Percentiles rank a stretch among this genome's conserved stretches.
Evolutionary conservation across 2,797 vertebrate genomes (phyloP).

Genomic region (Miichthys miiuy): DNA sequence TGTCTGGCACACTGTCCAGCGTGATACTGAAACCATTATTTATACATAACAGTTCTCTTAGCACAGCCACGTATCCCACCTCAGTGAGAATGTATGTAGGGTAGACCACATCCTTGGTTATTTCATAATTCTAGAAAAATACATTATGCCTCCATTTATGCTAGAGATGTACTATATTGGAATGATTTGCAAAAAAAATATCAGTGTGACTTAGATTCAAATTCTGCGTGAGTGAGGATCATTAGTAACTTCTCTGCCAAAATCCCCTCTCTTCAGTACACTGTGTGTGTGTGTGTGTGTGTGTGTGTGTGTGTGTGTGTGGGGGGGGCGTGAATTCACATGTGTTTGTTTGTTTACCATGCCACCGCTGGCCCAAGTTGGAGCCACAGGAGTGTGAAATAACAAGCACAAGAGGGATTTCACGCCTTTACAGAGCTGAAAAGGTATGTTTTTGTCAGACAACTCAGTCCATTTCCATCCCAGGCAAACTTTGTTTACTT

Average conservation of each 20-base stretch:
- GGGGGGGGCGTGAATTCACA: slow-evolving; percentile 60
- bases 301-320: slow-evolving; percentile 8
- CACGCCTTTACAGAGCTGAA: slow-evolving; percentile 78
- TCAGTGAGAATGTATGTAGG: slow-evolving; percentile 34
- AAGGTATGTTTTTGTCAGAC: slow-evolving; percentile 77
- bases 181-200: slow-evolving; percentile 46
- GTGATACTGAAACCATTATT: slow-evolving; percentile 83
- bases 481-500: slow-evolving; percentile 80
- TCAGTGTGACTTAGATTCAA: slow-evolving; percentile 45
- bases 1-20: slow-evolving; percentile 75
- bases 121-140: slow-evolving; percentile 47
- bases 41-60: slow-evolving; percentile 68
- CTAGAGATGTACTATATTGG: slow-evolving; percentile 21
- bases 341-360: slow-evolving; percentile 79
- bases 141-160: slow-evolving; percentile 30
- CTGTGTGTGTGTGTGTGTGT: slow-evolving; percentile 35
- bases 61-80: slow-evolving; percentile 50
- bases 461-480: slow-evolving; percentile 80
- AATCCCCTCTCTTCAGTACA: slow-evolving; percentile 58
- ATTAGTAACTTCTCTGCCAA: slow-evolving; percentile 79
- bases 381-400: slow-evolving; percentile 89
- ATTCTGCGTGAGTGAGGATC: slow-evolving; percentile 63
- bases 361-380: slow-evolving; percentile 69
- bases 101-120: slow-evolving; percentile 12
- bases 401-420: slow-evolving; percentile 90